A percentile compares a stretch with the other conserved stretches of the same genome.
phyloP scores from a whole-genome alignment of 2,888 invertebrate genomes.

The Ormyrus nitidulus region DNA sequence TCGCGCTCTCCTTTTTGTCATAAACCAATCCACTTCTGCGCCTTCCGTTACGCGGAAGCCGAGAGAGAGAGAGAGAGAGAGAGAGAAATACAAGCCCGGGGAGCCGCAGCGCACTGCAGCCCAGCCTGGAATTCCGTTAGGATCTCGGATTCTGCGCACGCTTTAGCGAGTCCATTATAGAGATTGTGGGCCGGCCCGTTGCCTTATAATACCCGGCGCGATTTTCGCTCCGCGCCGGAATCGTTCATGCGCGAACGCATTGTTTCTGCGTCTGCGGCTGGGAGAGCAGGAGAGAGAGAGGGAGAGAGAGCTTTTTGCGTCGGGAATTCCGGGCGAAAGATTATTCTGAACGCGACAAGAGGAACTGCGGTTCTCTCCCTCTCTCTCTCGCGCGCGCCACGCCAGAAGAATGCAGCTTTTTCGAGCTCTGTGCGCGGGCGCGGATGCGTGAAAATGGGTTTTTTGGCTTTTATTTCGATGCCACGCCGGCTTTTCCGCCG shows the following conservation, averaged over 20 bases:
- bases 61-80: not conserved
- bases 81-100: not conserved
- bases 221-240: constrained; percentile 58
- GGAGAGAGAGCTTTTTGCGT: not conserved
- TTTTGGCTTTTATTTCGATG: too few relatives aligned
- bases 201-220: constrained; percentile 41
- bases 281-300: too few relatives aligned
- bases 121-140: constrained; percentile 45
- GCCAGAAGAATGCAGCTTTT: too few relatives aligned
- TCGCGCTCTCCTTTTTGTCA: constrained; percentile 30
- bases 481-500: too few relatives aligned
- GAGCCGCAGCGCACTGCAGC: not conserved
- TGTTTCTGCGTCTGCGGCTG: not conserved
- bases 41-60: not conserved
- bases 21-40: constrained; percentile 39
- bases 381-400: too few relatives aligned
- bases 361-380: too few relatives aligned
- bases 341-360: not conserved
- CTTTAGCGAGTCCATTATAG: constrained; percentile 73
- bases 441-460: too few relatives aligned
- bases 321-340: not conserved
- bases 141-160: constrained; percentile 61
- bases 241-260: constrained; percentile 43
- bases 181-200: constrained; percentile 70
- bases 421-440: too few relatives aligned